Evolutionary conservation across 2,113 vertebrate species (phyloP).

Genomic region (Nycticebus coucang): DNA sequence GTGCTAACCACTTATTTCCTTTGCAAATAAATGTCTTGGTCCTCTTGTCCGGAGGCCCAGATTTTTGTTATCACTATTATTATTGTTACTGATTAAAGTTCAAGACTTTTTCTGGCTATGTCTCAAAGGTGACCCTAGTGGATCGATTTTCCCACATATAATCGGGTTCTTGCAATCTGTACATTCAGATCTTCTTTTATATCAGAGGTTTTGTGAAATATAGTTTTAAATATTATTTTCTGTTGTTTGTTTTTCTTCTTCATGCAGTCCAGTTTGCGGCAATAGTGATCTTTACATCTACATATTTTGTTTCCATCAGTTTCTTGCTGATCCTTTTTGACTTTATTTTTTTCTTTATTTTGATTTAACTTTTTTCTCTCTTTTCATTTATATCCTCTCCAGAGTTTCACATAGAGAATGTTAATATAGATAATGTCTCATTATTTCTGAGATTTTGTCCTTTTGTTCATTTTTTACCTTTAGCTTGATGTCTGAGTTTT

Average conservation of each 20-base stretch:
- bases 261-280: not conserved
- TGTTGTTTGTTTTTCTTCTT: not conserved
- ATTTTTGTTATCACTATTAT: not conserved
- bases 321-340: not conserved
- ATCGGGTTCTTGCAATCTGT: not conserved
- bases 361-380: not conserved
- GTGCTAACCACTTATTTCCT: not conserved
- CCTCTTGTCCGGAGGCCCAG: not conserved
- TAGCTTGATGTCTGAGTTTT: not conserved
- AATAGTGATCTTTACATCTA: not conserved
- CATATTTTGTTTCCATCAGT: not conserved
- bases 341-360: not conserved
- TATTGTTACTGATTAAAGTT: not conserved
- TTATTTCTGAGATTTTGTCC: not conserved
- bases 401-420: not conserved
- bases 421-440: not conserved
- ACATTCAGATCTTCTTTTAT: conserved; percentile 1
- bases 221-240: conserved; percentile 1
- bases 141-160: not conserved
- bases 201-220: not conserved
- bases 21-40: not conserved
- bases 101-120: not conserved
- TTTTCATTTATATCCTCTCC: not conserved
- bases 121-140: not conserved
- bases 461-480: conserved; percentile 21